Conservation (phyloP, 2,113 vertebrate genomes). For the Phaetusa simplex region DNA sequence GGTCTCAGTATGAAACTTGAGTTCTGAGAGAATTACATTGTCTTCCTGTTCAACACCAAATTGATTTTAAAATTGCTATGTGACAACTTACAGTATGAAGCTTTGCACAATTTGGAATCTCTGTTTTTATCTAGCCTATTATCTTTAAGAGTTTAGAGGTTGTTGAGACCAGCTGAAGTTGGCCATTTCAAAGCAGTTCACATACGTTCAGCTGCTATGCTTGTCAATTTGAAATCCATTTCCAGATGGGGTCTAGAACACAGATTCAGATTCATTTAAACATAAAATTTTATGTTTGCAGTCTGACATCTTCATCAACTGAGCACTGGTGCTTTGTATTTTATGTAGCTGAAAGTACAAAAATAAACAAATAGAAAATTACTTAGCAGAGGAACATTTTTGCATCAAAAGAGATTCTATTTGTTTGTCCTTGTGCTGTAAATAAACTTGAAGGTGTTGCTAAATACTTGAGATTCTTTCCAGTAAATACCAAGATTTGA, state of each 20-base stretch:
- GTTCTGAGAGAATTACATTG: not conserved
- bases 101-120: not conserved
- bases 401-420: not conserved
- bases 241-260: conserved; percentile 38
- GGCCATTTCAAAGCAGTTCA: not conserved
- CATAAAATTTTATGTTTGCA: conserved; percentile 43
- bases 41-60: conserved; percentile 8
- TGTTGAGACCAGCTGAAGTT: conserved; percentile 4
- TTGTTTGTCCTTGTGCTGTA: conserved; percentile 13
- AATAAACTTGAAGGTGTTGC: not conserved
- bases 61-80: conserved; percentile 44
- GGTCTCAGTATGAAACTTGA: not conserved
- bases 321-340: not conserved
- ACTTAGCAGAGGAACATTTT: not conserved
- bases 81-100: not conserved
- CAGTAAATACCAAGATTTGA: not conserved
- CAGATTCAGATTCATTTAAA: conserved; percentile 21
- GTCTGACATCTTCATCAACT: not conserved
- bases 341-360: not conserved
- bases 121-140: not conserved
- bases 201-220: not conserved
- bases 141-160: not conserved
- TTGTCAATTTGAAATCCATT: conserved; percentile 41
- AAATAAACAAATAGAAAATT: conserved; percentile 5
- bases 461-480: not conserved